These are phyloP conservation scores for Decapterus maruadsi DNA, from an alignment of 2,797 vertebrate species.

Conservation along the genomic window DNA sequence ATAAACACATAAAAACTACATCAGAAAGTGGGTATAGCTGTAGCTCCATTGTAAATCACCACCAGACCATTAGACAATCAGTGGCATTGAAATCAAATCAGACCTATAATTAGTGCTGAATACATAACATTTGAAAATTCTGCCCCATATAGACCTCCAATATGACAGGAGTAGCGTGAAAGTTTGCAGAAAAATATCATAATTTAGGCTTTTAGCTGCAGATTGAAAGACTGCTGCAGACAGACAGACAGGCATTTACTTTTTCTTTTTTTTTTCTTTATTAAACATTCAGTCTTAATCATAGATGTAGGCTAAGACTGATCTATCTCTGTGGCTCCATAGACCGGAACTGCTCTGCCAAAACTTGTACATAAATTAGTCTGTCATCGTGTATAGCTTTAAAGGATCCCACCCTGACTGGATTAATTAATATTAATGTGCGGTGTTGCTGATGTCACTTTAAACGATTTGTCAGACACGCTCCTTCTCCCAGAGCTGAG, in stretches of 20 bases:
- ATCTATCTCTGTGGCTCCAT: background rate
- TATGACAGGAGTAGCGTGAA: background rate
- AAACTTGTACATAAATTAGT: slow-evolving; percentile 13
- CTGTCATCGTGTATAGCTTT: slow-evolving; percentile 16
- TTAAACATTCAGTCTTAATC: background rate
- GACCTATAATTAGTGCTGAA: background rate
- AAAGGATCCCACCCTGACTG: background rate
- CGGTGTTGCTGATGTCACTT: slow-evolving; percentile 19
- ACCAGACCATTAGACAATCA: background rate
- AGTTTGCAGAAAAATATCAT: background rate
- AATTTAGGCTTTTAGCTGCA: background rate
- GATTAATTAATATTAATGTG: slow-evolving; percentile 47
- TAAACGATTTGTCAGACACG: slow-evolving; percentile 32
- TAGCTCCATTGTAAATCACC: background rate
- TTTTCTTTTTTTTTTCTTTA: background rate
- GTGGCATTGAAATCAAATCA: background rate
- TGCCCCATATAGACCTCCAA: background rate
- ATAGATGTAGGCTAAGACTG: background rate
- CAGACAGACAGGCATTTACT: background rate
- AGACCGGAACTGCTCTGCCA: slow-evolving; percentile 8
- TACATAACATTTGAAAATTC: background rate
- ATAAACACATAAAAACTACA: slow-evolving; percentile 15
- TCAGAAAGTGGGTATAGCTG: background rate
- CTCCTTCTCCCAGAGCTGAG: background rate
- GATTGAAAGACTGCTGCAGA: background rate